Evolutionary conservation across 1,140 invertebrate species (phyloP).

Genomic region (Tenebrio molitor): DNA sequence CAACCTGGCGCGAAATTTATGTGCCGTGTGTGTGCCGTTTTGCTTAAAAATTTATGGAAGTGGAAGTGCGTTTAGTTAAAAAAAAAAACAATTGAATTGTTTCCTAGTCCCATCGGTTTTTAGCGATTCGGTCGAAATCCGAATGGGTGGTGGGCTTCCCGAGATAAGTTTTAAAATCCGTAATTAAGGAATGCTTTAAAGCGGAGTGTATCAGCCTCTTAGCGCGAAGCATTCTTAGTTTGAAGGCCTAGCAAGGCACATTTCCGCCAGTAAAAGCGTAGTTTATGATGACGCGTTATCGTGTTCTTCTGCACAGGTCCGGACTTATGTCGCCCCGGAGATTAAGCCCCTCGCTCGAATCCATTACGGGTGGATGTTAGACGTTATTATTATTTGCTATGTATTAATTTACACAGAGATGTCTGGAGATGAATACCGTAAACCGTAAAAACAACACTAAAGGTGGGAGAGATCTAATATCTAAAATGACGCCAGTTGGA

Average conservation of each 20-base stretch:
- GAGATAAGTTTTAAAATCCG: constrained; percentile 39
- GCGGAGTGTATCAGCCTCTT: constrained; percentile 39
- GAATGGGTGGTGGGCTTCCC: constrained; percentile 22
- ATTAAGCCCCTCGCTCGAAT: constrained; percentile 39
- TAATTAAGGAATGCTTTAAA: constrained; percentile 41
- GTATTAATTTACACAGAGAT: constrained; percentile 37
- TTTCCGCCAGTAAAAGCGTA: constrained; percentile 39
- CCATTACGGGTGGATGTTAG: constrained; percentile 35
- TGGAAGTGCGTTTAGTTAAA: constrained; percentile 35
- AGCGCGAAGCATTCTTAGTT: constrained; percentile 36
- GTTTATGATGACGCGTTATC: constrained; percentile 40
- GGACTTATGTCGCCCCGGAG: constrained; percentile 37
- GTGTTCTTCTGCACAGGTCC: constrained; percentile 39
- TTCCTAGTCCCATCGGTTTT: constrained; percentile 22
- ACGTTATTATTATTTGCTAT: constrained; percentile 39
- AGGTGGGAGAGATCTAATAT: constrained; percentile 21
- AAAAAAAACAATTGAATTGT: constrained; percentile 32
- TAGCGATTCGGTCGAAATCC: constrained; percentile 16
- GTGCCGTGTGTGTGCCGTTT: constrained; percentile 13
- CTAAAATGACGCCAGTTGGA: constrained; percentile 2
- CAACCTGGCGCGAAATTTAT: constrained; percentile 29
- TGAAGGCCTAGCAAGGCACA: constrained; percentile 39
- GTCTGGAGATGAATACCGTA: constrained; percentile 31
- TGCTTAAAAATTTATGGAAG: constrained; percentile 22
- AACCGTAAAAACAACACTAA: constrained; percentile 34